Evolutionary conservation across 2,888 invertebrate species (phyloP), one percentile per base, ranked within the genome.

Genomic region (Spatulosminthurus flaviceps): DNA sequence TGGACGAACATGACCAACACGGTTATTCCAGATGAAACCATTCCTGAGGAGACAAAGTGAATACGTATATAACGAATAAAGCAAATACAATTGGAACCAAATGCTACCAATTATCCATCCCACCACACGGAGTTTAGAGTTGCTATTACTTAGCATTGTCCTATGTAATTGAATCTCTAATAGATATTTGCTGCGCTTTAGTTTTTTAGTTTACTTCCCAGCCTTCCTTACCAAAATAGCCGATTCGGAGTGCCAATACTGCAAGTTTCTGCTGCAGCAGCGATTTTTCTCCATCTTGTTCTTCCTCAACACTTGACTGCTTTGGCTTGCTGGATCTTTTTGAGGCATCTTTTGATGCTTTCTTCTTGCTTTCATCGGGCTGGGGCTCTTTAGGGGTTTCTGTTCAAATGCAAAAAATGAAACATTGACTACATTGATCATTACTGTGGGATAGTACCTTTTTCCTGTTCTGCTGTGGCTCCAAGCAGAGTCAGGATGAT

Each of bases 191-290:
- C n/a, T n/a, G n/a, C n/a, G n/a, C n/a, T n/a, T n/a, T n/a, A n/a
- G n/a, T n/a, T n/a, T n/a, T n/a, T n/a, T n/a, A n/a, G n/a, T n/a
- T n/a, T n/a, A n/a, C n/a, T n/a, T n/a, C n/a, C n/a, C n/a, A n/a
- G n/a, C n/a, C 7, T 51, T 51, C 34, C 86, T 84, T 87, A 91
- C 91, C 98, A 85, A 97, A 98, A 90, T 99, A 99, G 87, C 99
- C 99, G 88, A 99, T 99, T 91, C 98, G 95, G 87, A 99, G 98
- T 85, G 99, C 98, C 83, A 99, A 91, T 89, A 96, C 96, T 82
- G 98, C 98, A 77, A 99, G 92, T 89, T 99, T 99, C 26, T 97
- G 97, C 89, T 99, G 99, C 77, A 99, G 91, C 43, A 99, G 98
- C 67, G 98, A 98, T 89, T 98, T 97, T 11, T 19, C 67, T 2